Conservation (phyloP, 2,888 invertebrate genomes). For the Campoletis raptor region DNA sequence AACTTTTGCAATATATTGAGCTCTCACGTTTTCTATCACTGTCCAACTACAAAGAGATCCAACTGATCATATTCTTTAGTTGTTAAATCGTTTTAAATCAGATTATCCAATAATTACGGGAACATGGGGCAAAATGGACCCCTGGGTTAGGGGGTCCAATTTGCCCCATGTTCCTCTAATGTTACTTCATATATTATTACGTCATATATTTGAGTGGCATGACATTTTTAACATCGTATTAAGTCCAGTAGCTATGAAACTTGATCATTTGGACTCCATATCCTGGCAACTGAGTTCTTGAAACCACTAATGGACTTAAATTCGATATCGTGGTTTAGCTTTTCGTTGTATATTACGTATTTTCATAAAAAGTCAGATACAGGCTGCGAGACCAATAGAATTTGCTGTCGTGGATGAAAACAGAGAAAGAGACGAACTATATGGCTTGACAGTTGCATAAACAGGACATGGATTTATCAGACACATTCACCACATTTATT, state of each 20-base stretch:
- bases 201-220: background rate
- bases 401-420: background rate
- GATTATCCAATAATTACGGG: background rate
- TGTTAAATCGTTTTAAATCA: background rate
- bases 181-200: background rate
- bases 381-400: background rate
- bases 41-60: background rate
- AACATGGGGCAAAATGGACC: too few species aligned
- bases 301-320: slow-evolving; percentile 60
- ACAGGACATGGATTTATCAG: background rate
- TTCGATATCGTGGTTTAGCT: slow-evolving; percentile 34
- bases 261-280: slow-evolving; percentile 23
- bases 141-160: too few species aligned
- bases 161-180: too few species aligned
- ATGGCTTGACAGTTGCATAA: background rate
- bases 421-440: background rate
- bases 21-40: background rate
- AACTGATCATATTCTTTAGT: background rate
- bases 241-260: background rate
- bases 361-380: slow-evolving; percentile 22
- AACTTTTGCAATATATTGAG: too few species aligned
- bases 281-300: slow-evolving; percentile 30
- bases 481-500: slow-evolving; percentile 4
- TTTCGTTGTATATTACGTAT: background rate
- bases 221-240: background rate